A percentile compares a stretch with the other conserved stretches of the same genome.
phyloP scores from a whole-genome alignment of 2,113 vertebrate species.

The Sinocyclocheilus grahami region DNA sequence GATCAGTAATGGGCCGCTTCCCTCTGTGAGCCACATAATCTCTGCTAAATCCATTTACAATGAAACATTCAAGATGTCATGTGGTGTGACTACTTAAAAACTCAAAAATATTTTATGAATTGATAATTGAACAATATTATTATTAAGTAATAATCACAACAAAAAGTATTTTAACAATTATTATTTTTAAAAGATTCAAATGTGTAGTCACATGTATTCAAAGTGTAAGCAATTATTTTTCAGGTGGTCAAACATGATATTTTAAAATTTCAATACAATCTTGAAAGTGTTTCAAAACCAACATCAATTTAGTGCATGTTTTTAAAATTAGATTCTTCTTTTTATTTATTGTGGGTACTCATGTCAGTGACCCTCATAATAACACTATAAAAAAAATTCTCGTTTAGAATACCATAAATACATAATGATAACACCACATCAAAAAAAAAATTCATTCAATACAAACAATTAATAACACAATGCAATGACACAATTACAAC shows the following conservation, averaged over 20 bases:
- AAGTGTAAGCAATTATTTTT: too few relatives aligned
- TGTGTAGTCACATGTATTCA: too few relatives aligned
- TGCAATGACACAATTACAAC: not conserved
- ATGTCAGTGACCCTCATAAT: not conserved
- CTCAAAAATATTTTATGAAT: not conserved
- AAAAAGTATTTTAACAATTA: not conserved
- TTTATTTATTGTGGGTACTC: not conserved
- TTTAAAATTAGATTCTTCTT: not conserved
- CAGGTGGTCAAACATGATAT: not conserved
- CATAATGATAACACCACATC: not conserved
- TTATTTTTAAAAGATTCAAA: not conserved
- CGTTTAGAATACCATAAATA: not conserved
- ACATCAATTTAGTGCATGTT: not conserved
- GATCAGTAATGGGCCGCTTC: slow-evolving; percentile 61
- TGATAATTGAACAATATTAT: not conserved
- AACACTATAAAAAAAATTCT: not conserved
- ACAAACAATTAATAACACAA: not conserved
- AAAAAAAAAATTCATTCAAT: not conserved
- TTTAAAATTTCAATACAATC: not conserved
- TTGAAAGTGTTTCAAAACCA: not conserved
- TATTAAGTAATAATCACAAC: not conserved
- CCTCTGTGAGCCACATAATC: slow-evolving; percentile 65
- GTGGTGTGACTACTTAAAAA: not conserved
- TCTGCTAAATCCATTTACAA: slow-evolving; percentile 63
- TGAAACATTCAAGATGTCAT: slow-evolving; percentile 4